Conservation (phyloP, 2,797 vertebrate genomes). For the Anabas testudineus region DNA sequence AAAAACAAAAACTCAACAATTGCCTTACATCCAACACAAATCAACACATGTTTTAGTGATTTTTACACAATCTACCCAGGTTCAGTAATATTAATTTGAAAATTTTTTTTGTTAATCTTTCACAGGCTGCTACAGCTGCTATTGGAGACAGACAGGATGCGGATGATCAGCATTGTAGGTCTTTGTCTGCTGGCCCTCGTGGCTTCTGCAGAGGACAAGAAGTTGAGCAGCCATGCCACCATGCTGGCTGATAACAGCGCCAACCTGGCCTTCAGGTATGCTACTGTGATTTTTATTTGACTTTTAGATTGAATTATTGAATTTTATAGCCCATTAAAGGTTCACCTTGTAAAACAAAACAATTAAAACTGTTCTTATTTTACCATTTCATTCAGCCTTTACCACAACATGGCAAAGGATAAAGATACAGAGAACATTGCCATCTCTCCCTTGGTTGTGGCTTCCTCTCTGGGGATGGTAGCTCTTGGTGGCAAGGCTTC, state of each 20-base stretch:
- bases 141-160: constrained; percentile 85
- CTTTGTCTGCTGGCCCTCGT: constrained; percentile 82
- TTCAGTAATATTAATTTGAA: neutral
- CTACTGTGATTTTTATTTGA: neutral
- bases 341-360: neutral
- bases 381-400: constrained; percentile 84
- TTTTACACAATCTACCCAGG: neutral
- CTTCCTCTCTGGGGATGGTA: constrained; percentile 94
- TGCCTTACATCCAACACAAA: constrained; percentile 4
- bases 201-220: constrained; percentile 80
- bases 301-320: neutral
- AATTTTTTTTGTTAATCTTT: constrained; percentile 27
- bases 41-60: neutral
- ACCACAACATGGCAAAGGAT: constrained; percentile 94
- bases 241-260: constrained; percentile 90
- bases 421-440: constrained; percentile 94
- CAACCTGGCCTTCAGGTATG: constrained; percentile 89
- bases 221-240: constrained; percentile 90
- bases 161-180: constrained; percentile 77
- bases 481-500: constrained; percentile 90
- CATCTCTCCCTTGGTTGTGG: constrained; percentile 94
- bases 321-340: neutral
- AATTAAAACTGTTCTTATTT: neutral
- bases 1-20: too few relatives aligned
- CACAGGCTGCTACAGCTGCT: constrained; percentile 70